Percentiles rank a stretch among this genome's conserved stretches.
Evolutionary conservation across 2,797 vertebrate species (phyloP).

Genomic region (Epinephelus malabaricus): DNA sequence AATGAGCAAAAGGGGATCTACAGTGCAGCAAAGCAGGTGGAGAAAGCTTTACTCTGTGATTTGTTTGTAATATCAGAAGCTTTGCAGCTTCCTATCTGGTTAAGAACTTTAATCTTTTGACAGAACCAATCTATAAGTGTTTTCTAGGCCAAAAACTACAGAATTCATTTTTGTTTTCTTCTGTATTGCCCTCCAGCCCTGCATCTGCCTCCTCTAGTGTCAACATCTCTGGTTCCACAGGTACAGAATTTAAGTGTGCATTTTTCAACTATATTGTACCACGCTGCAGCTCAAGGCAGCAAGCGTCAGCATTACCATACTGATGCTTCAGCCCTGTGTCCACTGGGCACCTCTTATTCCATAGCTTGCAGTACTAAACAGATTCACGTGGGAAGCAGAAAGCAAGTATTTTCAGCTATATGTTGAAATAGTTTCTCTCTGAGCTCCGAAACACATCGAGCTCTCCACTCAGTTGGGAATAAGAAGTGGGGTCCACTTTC

Average conservation of each 20-base stretch:
- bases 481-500: slow-evolving; percentile 28
- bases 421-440: slow-evolving; percentile 16
- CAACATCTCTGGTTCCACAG: slow-evolving; percentile 24
- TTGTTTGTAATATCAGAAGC: slow-evolving; percentile 16
- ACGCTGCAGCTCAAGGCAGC: slow-evolving; percentile 15
- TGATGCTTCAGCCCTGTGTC: slow-evolving; percentile 25
- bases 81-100: slow-evolving; percentile 34
- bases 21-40: neutral
- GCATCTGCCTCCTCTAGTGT: slow-evolving; percentile 20
- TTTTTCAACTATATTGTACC: neutral
- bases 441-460: slow-evolving; percentile 22
- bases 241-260: slow-evolving; percentile 8
- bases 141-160: neutral
- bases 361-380: slow-evolving; percentile 41
- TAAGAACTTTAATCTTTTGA: neutral
- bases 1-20: slow-evolving; percentile 13
- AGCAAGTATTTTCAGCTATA: slow-evolving; percentile 41
- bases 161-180: neutral
- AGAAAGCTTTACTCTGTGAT: slow-evolving; percentile 9
- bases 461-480: slow-evolving; percentile 31
- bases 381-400: slow-evolving; percentile 24
- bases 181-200: slow-evolving; percentile 17
- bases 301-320: slow-evolving; percentile 30
- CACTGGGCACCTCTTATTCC: slow-evolving; percentile 45
- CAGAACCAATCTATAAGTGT: neutral